Base-by-base conservation (phyloP, 1,140 invertebrate genomes). In the Littorina saxatilis region DNA sequence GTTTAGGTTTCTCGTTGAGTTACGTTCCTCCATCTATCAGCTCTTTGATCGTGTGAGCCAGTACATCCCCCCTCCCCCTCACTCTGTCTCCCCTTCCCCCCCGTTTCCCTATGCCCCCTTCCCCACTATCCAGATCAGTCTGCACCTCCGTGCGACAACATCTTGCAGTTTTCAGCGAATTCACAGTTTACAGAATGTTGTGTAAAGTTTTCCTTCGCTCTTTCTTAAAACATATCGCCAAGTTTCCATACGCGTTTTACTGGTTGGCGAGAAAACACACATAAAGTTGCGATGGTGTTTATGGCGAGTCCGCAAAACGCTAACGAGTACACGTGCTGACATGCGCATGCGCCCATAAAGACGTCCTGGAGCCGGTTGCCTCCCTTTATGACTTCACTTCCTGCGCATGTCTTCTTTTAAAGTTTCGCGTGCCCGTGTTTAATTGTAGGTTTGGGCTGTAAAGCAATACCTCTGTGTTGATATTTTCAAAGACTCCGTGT, bases 251-350 rank as follows among this genome's bases (percentile, higher is more conserved):
- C 7, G 43, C 5, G 43, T 17, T 47, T 47, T 47, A 47, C 43
- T 47, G 17, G 5, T 17, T 47, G 43, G 43, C 9, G 27, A 61
- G n/a, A 61, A 61, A 52, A 11, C 11, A 61, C 20, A 61, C 27
- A 29, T 61, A 61, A 61, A 61, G 58, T 61, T 61, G 58, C 58
- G 58, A 61, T 29, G 5, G 70, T 50, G 35, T 73, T 73, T 73
- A 73, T 39, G 23, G 70, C 43, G 13, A 39, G 4, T 27, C 17
- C 40, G 39, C 39, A 73, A 47, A 78, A 40, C 55, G 76, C 76
- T 78, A 78, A 78, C 76, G 76, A 78, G 76, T 40, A 63, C 27
- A 35, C 23, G 76, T 43, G 76, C 58, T 78, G 75, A 78, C 76
- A 63, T 63, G 55, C 55, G 58, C 76, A 78, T 47, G 76, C 39